Evolutionary conservation across 2,113 vertebrate species (phyloP).

Genomic region (Sinosuthora webbiana): DNA sequence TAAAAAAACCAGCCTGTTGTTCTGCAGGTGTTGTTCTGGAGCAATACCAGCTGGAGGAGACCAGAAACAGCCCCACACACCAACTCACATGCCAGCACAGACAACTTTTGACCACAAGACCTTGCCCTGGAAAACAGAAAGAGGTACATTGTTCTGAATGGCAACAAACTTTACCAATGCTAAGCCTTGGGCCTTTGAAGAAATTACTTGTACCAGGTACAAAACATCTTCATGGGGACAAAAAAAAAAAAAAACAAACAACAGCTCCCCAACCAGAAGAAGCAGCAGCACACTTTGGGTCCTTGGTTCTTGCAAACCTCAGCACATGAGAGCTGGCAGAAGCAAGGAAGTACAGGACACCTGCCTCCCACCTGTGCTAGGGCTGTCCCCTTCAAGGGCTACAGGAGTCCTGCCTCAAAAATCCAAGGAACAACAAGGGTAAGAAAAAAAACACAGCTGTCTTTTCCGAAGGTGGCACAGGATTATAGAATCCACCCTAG

Average conservation of each 20-base stretch:
- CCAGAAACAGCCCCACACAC: not conserved
- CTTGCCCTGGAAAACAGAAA: not conserved
- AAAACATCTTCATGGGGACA: fast-evolving
- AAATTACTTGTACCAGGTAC: not conserved
- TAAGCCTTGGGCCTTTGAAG: not conserved
- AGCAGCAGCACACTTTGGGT: not conserved
- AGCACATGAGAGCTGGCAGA: not conserved
- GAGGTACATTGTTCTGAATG: not conserved
- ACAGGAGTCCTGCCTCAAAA: not conserved
- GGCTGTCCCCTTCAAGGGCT: not conserved
- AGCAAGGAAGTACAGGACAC: not conserved
- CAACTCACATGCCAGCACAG: not conserved
- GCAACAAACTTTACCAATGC: not conserved
- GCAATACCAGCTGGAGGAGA: not conserved
- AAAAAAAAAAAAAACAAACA: no score
- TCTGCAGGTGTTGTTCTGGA: not conserved
- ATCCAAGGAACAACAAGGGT: not conserved
- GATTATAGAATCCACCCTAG: not conserved
- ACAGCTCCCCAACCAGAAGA: not conserved
- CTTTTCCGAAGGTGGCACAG: not conserved
- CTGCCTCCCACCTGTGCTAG: not conserved
- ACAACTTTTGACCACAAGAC: not conserved
- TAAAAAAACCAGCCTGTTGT: not conserved
- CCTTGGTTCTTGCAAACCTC: not conserved
- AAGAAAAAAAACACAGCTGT: not conserved